Conservation (phyloP, 1,140 invertebrate species). For the Ditylenchus dipsaci region DNA sequence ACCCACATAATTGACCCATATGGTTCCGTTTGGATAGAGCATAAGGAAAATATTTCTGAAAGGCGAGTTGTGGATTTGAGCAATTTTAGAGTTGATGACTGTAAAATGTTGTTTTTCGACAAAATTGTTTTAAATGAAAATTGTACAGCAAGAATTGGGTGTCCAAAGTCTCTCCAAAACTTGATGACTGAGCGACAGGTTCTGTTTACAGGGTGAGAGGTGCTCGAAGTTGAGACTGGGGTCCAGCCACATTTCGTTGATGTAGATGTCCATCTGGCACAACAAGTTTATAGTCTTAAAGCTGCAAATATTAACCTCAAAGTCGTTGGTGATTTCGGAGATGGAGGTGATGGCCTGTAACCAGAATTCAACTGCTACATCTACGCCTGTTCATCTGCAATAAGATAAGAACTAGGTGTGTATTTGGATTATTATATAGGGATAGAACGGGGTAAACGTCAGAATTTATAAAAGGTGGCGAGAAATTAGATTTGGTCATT, state of each 20-base stretch:
- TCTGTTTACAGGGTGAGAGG: slow-evolving; percentile 54
- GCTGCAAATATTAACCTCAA: slow-evolving; percentile 42
- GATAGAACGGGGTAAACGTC: too few species aligned
- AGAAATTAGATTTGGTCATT: too few species aligned
- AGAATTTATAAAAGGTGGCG: too few species aligned
- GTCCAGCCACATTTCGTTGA: slow-evolving; percentile 54
- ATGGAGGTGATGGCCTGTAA: slow-evolving; percentile 57
- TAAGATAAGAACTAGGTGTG: too few species aligned
- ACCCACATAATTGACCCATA: slow-evolving; percentile 56
- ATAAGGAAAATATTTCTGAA: slow-evolving; percentile 57
- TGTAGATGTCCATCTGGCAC: slow-evolving; percentile 59
- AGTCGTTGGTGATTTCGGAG: slow-evolving; percentile 58
- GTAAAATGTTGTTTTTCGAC: not conserved
- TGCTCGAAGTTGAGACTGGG: slow-evolving; percentile 55
- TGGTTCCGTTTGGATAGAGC: slow-evolving; percentile 56
- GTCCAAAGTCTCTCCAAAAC: slow-evolving; percentile 57
- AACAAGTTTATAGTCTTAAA: too few species aligned
- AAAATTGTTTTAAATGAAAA: not conserved
- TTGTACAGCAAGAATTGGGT: slow-evolving; percentile 49
- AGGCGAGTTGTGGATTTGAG: slow-evolving; percentile 56
- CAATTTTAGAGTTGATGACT: slow-evolving; percentile 52
- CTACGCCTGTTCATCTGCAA: slow-evolving; percentile 52
- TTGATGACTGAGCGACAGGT: slow-evolving; percentile 49
- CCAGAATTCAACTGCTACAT: slow-evolving; percentile 56
- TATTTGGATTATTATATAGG: too few species aligned